phyloP scores from a whole-genome alignment of 2,113 vertebrate species.

The Lagenorhynchus albirostris region DNA sequence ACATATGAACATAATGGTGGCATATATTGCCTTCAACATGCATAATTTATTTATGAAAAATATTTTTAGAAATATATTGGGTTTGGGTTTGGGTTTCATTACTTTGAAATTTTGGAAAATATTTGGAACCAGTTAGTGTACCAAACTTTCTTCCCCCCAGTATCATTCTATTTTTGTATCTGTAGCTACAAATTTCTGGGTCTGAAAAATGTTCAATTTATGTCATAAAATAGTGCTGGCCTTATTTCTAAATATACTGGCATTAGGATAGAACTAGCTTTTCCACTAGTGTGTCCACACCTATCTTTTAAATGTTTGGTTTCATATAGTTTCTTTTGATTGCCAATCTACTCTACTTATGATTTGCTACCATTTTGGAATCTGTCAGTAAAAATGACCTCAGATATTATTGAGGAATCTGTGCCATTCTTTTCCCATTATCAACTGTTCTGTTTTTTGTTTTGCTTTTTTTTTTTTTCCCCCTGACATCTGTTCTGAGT shows the following conservation, averaged over 20 bases:
- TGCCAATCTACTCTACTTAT: background rate
- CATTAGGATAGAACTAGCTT: background rate
- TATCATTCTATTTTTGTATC: conserved; percentile 43
- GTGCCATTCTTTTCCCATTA: conserved; percentile 29
- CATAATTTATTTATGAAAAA: conserved; percentile 37
- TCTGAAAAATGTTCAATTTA: conserved; percentile 54
- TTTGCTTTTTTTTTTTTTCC: background rate
- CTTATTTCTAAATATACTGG: conserved; percentile 43
- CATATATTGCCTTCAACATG: background rate
- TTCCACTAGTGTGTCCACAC: conserved; percentile 7
- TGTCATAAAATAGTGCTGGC: conserved; percentile 12
- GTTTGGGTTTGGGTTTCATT: conserved; percentile 34
- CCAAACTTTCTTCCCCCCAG: background rate
- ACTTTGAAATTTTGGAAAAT: conserved; percentile 43
- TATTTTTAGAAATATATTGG: background rate
- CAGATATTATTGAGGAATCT: conserved; percentile 45
- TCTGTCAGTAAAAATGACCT: conserved; percentile 32
- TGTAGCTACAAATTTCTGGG: conserved; percentile 46
- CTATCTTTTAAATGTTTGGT: conserved; percentile 32
- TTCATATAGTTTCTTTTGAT: conserved; percentile 33
- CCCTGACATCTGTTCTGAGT: conserved; percentile 43
- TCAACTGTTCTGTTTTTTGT: background rate
- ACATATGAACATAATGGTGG: background rate
- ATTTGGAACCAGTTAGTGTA: background rate
- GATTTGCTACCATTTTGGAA: conserved; percentile 55